These are phyloP conservation scores for Conus betulinus DNA, from an alignment of 1,140 invertebrate genomes.

Conservation along the genomic window DNA sequence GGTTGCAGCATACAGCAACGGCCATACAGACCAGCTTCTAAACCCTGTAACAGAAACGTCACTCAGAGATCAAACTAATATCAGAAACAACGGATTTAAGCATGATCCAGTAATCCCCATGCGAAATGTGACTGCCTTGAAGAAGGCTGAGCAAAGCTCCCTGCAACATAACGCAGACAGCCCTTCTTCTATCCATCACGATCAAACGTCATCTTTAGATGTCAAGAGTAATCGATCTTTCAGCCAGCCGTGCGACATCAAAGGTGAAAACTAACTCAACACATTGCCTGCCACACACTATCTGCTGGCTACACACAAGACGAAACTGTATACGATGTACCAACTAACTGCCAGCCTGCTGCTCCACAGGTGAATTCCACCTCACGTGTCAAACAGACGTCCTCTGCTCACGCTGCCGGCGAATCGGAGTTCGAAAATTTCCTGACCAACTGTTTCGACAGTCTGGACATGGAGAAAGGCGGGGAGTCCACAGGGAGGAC, in stretches of 20 bases:
- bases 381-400: background rate
- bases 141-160: background rate
- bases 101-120: background rate
- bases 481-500: background rate
- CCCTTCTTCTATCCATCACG: background rate
- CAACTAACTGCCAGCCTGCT: background rate
- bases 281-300: background rate
- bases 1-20: background rate
- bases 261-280: background rate
- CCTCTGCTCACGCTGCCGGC: background rate
- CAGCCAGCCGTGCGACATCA: background rate
- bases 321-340: no score
- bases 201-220: background rate
- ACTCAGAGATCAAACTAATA: background rate
- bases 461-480: background rate
- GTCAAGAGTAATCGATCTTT: background rate
- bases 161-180: background rate
- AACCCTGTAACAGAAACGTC: background rate
- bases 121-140: background rate
- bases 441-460: constrained; percentile 1
- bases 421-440: background rate
- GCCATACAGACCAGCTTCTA: background rate
- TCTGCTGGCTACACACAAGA: background rate
- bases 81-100: background rate
- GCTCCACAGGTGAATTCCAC: background rate